Evolutionary conservation across 2,888 invertebrate species (phyloP), one percentile per base, ranked within the genome.

Genomic region (Caenorhabditis drosophilae): DNA sequence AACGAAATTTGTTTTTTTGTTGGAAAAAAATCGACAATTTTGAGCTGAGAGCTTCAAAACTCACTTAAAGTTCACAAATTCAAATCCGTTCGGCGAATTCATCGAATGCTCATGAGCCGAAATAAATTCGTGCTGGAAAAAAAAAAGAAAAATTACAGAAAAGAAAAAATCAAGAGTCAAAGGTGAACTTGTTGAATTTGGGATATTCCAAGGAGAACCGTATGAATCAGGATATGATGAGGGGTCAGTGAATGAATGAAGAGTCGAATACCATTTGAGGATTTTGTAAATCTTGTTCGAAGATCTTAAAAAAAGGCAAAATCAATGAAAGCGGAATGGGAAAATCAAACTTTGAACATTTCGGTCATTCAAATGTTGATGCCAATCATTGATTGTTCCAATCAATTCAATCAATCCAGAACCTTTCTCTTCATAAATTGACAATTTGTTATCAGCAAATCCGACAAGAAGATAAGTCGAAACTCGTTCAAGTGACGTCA

Each of bases 351-450:
- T 27, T 35, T 47, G 18, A 12, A 64, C 66, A 53, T 36, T 55
- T 26, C 56, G 18, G 16, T 66, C 59, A n/a, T 22, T 48, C 2
- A 52, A 12, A 6, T 48, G 55, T 18, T 49, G 15, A 26, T 66
- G 66, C 66, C 66, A 66, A 15, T 48, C 36, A 7, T 66, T 60
- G n/a, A 73, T 31, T n/a, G 36, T 50, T n/a, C 69, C 69, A 15
- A 55, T 36, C 11, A 55, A 45, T 27, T 64, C 64, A 0, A 70
- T 42, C 7, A 47, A 45, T 20, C 73, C 73, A 11, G 51, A 55
- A 20, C 61, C 69, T 25, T 55, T 52, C 27, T 73, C 73, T 34
- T 69, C 73, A 44, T 60, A 70, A 27, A 73, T 67, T 18, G 67
- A 60, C 4, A 73, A 42, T 11, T 62, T 49, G 48, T 66, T 51